Evolutionary conservation across 2,888 invertebrate species (phyloP), one percentile per base, ranked within the genome.

Genomic region (Bugulina stolonifera): DNA sequence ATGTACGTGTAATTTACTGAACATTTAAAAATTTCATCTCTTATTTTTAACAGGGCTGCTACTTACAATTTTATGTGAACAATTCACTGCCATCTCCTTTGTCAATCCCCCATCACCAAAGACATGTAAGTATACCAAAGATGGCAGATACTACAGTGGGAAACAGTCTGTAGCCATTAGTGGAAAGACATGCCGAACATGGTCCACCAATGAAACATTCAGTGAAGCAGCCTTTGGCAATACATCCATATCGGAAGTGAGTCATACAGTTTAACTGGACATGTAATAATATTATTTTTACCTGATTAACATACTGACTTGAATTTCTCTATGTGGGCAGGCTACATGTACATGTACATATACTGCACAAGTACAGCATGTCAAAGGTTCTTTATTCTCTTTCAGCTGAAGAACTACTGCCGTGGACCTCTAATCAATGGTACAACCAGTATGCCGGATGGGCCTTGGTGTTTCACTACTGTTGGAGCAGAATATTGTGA

Each of bases 391-490:
- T n/a, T n/a, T n/a, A n/a, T n/a, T n/a, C n/a, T n/a, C n/a, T 43
- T 55, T 23, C 23, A 64, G 64, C 14, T 64, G 32, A 64, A n/a
- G n/a, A 64, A 64, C 64, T 64, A 64, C 32, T 64, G 64, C 32
- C 25, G 64, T 29, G 64, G 25, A 2, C 64, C 64, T 3, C 14
- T 32, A 10, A 64, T 64, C 25, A 64, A 64, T 32, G 64, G 32
- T 27, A 32, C 27, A 64, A 25, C 64, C 2, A 32, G 32, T 10
- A 64, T 64, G 64, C 14, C 64, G 2, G 32, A 64, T 27, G 64
- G 64, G 5, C 64, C 64, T 2, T 64, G 64, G 64, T 64, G 64
- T n/a, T 32, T 25, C 64, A 64, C 64, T 10, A 27, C 27, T 14
- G 64, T 14, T 14, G 64, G 64, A 10, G 27, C 14, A 10, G 32